Evolutionary conservation across 2,888 invertebrate species (phyloP).

Genomic region (Dimorphilus gyrociliatus): DNA sequence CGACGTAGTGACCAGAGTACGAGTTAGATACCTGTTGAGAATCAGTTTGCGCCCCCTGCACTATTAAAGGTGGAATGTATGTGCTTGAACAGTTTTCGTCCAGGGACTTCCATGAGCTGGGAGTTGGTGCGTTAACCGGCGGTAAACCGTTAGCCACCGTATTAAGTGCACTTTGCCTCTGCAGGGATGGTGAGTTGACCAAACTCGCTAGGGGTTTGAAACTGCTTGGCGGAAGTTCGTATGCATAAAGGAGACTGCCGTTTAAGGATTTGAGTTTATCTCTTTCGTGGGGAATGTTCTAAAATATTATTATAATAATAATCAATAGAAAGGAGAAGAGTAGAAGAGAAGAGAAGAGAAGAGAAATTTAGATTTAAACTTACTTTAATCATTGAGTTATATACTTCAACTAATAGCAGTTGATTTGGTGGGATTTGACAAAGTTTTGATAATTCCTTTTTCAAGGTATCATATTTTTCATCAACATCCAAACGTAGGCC

Average conservation of each 20-base stretch:
- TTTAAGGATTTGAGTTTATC: conserved; percentile 36
- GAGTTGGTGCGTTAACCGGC: too few relatives aligned
- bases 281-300: conserved; percentile 39
- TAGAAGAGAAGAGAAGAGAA: not conserved
- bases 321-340: not conserved
- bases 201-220: too few relatives aligned
- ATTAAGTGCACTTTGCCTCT: too few relatives aligned
- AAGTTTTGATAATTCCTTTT: conserved; percentile 46
- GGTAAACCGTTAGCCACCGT: too few relatives aligned
- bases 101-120: too few relatives aligned
- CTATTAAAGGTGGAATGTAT: too few relatives aligned
- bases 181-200: too few relatives aligned
- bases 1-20: conserved; percentile 48
- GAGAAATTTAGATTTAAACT: conserved; percentile 4
- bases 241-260: conserved; percentile 45
- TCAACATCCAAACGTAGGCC: conserved; percentile 67
- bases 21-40: not conserved
- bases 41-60: not conserved
- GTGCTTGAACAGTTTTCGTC: too few relatives aligned
- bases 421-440: conserved; percentile 38
- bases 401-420: conserved; percentile 55
- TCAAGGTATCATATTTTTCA: conserved; percentile 58
- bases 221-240: conserved; percentile 51
- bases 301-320: conserved; percentile 9
- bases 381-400: conserved; percentile 51